A percentile compares a stretch with the other conserved stretches of the same genome.
Conservation (phyloP, 1,140 invertebrate genomes). For the Hormaphis cornu region DNA sequence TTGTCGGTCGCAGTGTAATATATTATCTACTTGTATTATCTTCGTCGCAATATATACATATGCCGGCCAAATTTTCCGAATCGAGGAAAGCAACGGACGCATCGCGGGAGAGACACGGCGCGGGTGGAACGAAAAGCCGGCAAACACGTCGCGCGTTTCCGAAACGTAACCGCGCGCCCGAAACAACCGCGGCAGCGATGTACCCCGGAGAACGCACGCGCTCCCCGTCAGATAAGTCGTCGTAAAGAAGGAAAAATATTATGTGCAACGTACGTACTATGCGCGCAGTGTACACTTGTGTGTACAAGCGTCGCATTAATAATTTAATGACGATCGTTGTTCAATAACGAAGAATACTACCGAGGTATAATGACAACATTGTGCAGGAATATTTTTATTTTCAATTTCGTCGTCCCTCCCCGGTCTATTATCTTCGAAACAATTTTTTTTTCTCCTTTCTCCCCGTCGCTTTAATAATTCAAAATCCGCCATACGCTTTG, state of each 20-base stretch:
- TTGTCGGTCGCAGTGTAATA: too few relatives aligned
- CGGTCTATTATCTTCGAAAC: conserved; percentile 19
- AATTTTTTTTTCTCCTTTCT: conserved; percentile 22
- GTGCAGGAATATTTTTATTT: neutral
- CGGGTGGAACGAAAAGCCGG: conserved; percentile 8
- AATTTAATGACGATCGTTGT: conserved; percentile 27
- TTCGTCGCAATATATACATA: too few relatives aligned
- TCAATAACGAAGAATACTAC: conserved; percentile 16
- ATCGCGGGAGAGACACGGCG: too few relatives aligned
- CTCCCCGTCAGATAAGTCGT: neutral
- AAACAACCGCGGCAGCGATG: conserved; percentile 6
- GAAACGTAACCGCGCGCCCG: neutral
- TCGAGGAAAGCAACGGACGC: too few relatives aligned
- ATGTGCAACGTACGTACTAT: neutral
- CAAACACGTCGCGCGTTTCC: conserved; percentile 1
- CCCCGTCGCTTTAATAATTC: conserved; percentile 10
- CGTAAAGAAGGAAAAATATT: conserved; percentile 22
- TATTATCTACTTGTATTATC: too few relatives aligned
- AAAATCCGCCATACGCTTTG: neutral
- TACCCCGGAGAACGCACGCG: neutral
- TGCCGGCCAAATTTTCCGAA: too few relatives aligned
- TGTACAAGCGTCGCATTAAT: neutral
- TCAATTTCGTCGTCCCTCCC: neutral
- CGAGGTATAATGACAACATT: too few relatives aligned
- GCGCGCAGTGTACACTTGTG: neutral